These are phyloP conservation scores for Cariama cristata DNA, from an alignment of 2,113 vertebrate species.

Conservation along the genomic window DNA sequence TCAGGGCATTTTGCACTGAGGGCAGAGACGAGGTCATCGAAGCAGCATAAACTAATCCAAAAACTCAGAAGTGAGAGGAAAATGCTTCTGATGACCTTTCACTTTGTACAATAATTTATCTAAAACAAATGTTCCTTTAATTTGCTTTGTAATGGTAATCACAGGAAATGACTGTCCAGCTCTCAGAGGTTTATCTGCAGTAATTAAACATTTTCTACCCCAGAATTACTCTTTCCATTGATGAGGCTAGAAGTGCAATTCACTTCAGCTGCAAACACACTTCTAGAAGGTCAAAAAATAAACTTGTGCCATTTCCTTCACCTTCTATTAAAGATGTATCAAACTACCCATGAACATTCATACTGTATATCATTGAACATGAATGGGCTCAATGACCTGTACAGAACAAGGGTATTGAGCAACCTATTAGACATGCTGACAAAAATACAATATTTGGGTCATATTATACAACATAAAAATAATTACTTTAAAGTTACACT, in stretches of 20 bases:
- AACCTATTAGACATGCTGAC: conserved; percentile 71
- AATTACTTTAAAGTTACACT: conserved; percentile 61
- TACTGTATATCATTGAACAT: conserved; percentile 23
- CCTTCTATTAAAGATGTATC: conserved; percentile 64
- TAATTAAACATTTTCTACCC: conserved; percentile 43
- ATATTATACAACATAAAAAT: conserved; percentile 66
- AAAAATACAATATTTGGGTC: conserved; percentile 71
- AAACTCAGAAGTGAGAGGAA: conserved; percentile 29
- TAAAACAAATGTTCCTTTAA: conserved; percentile 48
- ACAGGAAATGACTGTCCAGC: background rate
- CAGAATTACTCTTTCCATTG: conserved; percentile 11
- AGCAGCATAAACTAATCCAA: background rate
- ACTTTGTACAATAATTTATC: conserved; percentile 19
- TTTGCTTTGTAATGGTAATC: conserved; percentile 46
- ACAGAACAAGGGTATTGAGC: conserved; percentile 59
- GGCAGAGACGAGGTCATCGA: background rate
- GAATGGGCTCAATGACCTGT: conserved; percentile 65
- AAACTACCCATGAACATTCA: conserved; percentile 65
- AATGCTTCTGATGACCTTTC: conserved; percentile 30
- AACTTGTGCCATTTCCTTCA: conserved; percentile 51
- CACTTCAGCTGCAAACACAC: background rate
- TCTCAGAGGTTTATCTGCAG: conserved; percentile 47
- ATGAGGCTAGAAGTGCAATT: conserved; percentile 24
- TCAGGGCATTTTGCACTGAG: background rate
- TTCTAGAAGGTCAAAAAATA: conserved; percentile 61